Base-by-base conservation (phyloP, 2,113 vertebrate genomes). In the Brachypteracias leptosomus region DNA sequence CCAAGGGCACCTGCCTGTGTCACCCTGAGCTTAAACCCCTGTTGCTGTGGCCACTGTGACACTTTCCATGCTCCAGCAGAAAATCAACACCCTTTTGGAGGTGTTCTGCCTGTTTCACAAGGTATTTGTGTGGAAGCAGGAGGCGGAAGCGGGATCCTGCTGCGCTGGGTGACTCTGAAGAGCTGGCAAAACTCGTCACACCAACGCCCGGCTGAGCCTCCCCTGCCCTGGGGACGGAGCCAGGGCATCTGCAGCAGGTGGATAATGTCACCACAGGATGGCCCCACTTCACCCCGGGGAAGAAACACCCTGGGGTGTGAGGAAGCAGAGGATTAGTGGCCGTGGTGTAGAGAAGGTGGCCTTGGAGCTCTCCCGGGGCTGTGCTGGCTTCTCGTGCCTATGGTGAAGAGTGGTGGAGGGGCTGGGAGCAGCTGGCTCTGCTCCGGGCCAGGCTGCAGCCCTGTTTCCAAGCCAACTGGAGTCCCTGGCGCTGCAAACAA, bases 401-500 rank as follows among this genome's bases (percentile, higher is more conserved):
- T 1, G 0, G 16, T 46, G 90, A 65, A 22, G 9, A 63, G 74
- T 51, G 47, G 70, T 0, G 0, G 63, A 83, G 85, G 61, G 71
- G 16, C 25, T 54, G 58, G 57, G 31, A 52, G 77, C 92, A 76
- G 85, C 71, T 47, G 36, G 31, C 49, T 91, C n/a, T 90, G 58
- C 81, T 85, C 82, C 51, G 92, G 85, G 94, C 82, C 82, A 70
- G 85, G 65, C 88, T 95, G 88, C 94, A 93, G 90, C 74, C 71
- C 84, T 88, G 90, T 92, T 96, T 92, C 92, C 92, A 88, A 95
- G 95, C 95, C 96, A 95, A 83, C 92, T 46, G 0, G 63, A 90
- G 88, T 70, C 75, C 67, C 1, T 9, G 9, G 10, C 3, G 2
- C 63, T 88, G 92, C 62, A n/a, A 83, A 88, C 92, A 94, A 85